These are phyloP conservation scores for Tortricodes alternella DNA, from an alignment of 2,888 invertebrate genomes.

Conservation along the genomic window DNA sequence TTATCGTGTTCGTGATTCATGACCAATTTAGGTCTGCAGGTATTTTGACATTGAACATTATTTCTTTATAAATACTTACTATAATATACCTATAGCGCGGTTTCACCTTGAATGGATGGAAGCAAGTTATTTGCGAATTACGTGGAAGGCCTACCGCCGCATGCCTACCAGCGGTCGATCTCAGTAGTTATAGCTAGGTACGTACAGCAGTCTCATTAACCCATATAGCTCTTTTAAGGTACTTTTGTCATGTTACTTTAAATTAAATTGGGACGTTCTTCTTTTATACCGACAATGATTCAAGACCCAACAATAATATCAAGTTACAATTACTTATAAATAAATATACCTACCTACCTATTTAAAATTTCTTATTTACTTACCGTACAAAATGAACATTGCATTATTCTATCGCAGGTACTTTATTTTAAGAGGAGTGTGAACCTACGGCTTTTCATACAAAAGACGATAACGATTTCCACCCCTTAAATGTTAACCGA, in stretches of 20 bases:
- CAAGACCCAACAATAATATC: background rate
- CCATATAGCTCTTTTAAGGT: constrained; percentile 40
- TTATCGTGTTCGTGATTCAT: constrained; percentile 25
- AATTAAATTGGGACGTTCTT: background rate
- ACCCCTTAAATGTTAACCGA: no score
- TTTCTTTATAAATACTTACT: constrained; percentile 35
- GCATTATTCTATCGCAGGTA: no score
- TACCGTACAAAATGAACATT: no score
- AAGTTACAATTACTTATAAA: background rate
- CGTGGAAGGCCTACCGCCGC: constrained; percentile 60
- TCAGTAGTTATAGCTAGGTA: constrained; percentile 7
- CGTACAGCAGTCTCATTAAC: constrained; percentile 47
- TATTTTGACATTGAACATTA: constrained; percentile 70
- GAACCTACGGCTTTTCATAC: no score
- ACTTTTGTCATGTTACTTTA: background rate
- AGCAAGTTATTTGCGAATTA: constrained; percentile 66
- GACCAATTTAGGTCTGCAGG: constrained; percentile 71
- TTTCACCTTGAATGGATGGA: constrained; percentile 59
- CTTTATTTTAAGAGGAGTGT: no score
- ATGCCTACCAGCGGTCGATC: constrained; percentile 62
- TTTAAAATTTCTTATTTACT: no score
- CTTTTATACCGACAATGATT: no score
- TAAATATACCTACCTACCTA: background rate
- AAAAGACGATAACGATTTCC: no score
- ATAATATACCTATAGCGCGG: constrained; percentile 55